Conservation (phyloP, 2,888 invertebrate genomes). For the Cecidostiba fungosa region DNA sequence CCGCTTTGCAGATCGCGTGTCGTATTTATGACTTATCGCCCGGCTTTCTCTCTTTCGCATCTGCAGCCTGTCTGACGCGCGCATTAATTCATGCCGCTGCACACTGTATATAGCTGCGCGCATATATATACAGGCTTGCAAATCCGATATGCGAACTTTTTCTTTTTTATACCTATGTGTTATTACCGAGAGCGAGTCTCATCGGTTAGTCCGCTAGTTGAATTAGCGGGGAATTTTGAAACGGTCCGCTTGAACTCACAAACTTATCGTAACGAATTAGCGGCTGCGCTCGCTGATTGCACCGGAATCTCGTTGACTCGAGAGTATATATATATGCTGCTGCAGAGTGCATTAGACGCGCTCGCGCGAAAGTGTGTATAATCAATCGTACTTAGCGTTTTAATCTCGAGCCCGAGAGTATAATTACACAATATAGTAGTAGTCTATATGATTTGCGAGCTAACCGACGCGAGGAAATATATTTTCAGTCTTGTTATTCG, state of each 20-base stretch:
- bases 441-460: background rate
- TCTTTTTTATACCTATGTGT: too few relatives aligned
- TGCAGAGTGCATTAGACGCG: too few relatives aligned
- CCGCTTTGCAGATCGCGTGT: conserved; percentile 40
- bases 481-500: background rate
- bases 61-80: background rate
- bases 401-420: background rate
- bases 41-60: conserved; percentile 8
- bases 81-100: conserved; percentile 46
- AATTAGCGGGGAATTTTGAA: background rate
- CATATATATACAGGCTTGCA: background rate
- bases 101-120: background rate
- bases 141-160: background rate
- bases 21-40: conserved; percentile 62
- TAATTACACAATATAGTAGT: background rate
- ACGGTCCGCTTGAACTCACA: background rate
- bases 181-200: background rate
- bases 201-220: background rate
- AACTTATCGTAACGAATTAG: background rate
- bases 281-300: background rate
- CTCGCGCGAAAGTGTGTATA: background rate
- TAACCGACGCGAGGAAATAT: background rate
- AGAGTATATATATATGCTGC: too few relatives aligned
- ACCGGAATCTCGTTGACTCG: background rate
- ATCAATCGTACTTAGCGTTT: background rate